Percentiles rank a stretch among this genome's conserved stretches.
Conservation (phyloP, 2,888 invertebrate genomes). For the Drosophila kambysellisi region DNA sequence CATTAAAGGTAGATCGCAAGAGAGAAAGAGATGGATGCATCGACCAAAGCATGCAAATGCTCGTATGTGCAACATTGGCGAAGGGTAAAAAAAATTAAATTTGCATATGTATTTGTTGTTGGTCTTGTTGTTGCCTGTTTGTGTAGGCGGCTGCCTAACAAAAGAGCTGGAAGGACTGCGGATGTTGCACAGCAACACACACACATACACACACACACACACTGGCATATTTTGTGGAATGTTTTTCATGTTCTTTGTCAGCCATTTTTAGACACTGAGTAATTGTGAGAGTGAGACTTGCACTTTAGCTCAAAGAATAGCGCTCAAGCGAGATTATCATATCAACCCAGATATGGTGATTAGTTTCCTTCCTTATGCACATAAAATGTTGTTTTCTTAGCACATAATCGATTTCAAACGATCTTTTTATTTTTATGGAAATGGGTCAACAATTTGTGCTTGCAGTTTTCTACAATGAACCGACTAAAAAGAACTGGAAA, state of each 20-base stretch:
- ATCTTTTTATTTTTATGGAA: background rate
- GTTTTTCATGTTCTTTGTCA: slow-evolving; percentile 52
- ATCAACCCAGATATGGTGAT: slow-evolving; percentile 30
- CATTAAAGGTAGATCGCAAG: background rate
- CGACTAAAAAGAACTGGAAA: background rate
- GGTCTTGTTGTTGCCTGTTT: slow-evolving; percentile 27
- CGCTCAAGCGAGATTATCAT: slow-evolving; percentile 36
- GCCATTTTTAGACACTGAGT: slow-evolving; percentile 40
- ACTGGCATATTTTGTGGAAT: slow-evolving; percentile 26
- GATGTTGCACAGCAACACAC: slow-evolving; percentile 23
- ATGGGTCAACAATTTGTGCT: background rate
- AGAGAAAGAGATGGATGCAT: background rate
- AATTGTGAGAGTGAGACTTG: slow-evolving; percentile 21
- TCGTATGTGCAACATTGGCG: slow-evolving; percentile 50
- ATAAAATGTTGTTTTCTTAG: background rate
- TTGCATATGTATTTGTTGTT: slow-evolving; percentile 74
- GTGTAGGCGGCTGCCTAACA: slow-evolving; percentile 42
- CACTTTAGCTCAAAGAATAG: slow-evolving; percentile 26
- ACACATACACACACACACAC: slow-evolving; percentile 17
- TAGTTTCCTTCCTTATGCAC: slow-evolving; percentile 17
- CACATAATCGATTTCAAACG: background rate
- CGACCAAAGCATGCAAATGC: slow-evolving; percentile 54
- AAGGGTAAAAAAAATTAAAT: slow-evolving; percentile 62
- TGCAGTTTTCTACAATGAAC: background rate
- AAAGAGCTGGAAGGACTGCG: slow-evolving; percentile 29